Evolutionary conservation across 2,113 vertebrate genomes (phyloP).

Genomic region (Kryptolebias marmoratus): DNA sequence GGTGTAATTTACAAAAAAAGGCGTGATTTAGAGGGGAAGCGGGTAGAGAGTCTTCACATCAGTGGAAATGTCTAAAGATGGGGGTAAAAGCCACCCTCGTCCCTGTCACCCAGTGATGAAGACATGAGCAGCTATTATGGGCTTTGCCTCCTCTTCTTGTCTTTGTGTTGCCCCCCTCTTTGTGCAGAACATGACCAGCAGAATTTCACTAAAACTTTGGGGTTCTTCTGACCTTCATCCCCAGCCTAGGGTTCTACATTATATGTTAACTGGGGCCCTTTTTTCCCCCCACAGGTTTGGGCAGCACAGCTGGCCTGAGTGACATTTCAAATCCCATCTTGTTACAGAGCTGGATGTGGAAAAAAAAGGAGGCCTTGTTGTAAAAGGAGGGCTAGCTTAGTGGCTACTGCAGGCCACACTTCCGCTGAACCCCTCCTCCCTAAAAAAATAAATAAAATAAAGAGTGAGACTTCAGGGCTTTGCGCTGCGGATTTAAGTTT

Average conservation of each 20-base stretch:
- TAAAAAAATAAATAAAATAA: not conserved
- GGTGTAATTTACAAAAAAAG: not conserved
- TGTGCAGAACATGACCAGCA: constrained; percentile 49
- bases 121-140: not conserved
- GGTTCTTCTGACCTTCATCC: too few relatives aligned
- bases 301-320: constrained; percentile 53
- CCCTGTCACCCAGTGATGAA: constrained; percentile 1
- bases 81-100: constrained; percentile 15
- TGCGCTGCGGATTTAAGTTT: too few relatives aligned
- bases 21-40: not conserved
- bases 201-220: not conserved
- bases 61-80: not conserved
- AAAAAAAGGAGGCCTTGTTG: constrained; percentile 44
- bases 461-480: not conserved
- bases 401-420: constrained; percentile 53
- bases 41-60: not conserved
- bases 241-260: not conserved
- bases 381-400: constrained; percentile 29
- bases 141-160: constrained; percentile 1
- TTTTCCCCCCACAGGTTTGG: constrained; percentile 19
- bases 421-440: constrained; percentile 5
- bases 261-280: not conserved
- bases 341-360: constrained; percentile 27
- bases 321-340: constrained; percentile 59
- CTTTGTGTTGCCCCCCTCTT: constrained; percentile 43